Evolutionary conservation across 92 coral and sea anemone species (phyloP).

Genomic region (Parazoanthus swiftii): DNA sequence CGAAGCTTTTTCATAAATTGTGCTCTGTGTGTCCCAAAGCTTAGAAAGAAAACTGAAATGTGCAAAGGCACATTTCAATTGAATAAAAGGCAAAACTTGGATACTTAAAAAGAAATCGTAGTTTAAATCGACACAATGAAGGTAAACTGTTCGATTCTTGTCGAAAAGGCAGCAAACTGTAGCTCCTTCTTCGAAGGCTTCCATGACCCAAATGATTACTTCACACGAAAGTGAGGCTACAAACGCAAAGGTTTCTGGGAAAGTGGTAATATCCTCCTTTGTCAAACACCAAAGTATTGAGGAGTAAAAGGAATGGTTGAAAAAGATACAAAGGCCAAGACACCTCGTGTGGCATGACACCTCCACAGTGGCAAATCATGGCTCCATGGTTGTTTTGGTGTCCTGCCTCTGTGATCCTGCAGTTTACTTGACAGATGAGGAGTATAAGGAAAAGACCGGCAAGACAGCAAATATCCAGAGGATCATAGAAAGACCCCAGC

Average conservation of each 20-base stretch:
- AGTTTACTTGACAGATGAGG: slow-evolving; percentile 37
- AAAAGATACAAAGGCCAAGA: slow-evolving; percentile 38
- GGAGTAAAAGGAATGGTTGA: slow-evolving; percentile 15
- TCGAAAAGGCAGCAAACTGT: not conserved
- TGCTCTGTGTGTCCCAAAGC: not conserved
- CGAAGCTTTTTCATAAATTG: not conserved
- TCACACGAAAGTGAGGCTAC: slow-evolving; percentile 4
- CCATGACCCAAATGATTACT: slow-evolving; percentile 10
- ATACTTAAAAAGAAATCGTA: not conserved
- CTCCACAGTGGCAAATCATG: slow-evolving; percentile 40
- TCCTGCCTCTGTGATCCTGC: slow-evolving; percentile 43
- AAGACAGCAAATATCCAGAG: slow-evolving; percentile 46
- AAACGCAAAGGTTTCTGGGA: slow-evolving; percentile 5
- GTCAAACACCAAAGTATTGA: not conserved
- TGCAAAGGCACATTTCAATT: not conserved
- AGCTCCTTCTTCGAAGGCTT: not conserved
- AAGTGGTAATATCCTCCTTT: slow-evolving; percentile 23
- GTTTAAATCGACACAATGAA: slow-evolving; percentile 6
- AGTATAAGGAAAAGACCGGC: slow-evolving; percentile 49
- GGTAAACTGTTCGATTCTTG: not conserved
- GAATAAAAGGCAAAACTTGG: slow-evolving; percentile 1
- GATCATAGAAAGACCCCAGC: slow-evolving; percentile 50
- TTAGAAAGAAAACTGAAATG: not conserved
- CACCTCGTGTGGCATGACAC: slow-evolving; percentile 23
- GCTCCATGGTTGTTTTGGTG: slow-evolving; percentile 47